phyloP scores from a whole-genome alignment of 1,140 invertebrate species.

The Formica selysi region DNA sequence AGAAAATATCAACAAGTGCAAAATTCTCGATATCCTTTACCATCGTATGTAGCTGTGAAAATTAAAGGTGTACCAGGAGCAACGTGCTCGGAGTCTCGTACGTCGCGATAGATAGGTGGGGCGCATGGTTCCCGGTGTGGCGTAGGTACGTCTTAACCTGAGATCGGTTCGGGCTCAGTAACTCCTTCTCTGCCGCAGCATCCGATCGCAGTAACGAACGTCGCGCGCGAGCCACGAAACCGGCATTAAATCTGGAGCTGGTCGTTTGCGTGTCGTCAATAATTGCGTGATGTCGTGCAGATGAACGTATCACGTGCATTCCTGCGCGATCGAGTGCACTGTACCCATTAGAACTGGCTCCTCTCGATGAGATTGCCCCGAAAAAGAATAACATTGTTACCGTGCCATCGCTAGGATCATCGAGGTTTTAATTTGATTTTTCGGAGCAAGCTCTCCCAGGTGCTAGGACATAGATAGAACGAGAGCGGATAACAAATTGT shows the following conservation, averaged over 20 bases:
- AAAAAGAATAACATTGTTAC: not conserved
- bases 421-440: not conserved
- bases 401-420: not conserved
- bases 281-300: not conserved
- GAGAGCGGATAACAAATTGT: conserved; percentile 40
- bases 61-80: conserved; percentile 63
- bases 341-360: not conserved
- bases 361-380: not conserved
- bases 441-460: not conserved
- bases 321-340: not conserved
- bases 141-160: conserved; percentile 79
- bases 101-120: conserved; percentile 64
- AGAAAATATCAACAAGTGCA: not conserved
- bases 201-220: conserved; percentile 74
- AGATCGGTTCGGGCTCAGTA: conserved; percentile 81
- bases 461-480: not conserved
- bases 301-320: conserved; percentile 37
- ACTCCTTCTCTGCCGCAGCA: conserved; percentile 82
- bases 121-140: conserved; percentile 60
- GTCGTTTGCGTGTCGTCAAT: conserved; percentile 1
- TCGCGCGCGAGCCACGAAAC: conserved; percentile 38
- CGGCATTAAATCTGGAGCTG: not conserved
- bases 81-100: conserved; percentile 62
- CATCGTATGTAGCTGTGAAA: conserved; percentile 50
- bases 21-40: not conserved